Evolutionary conservation across 2,888 invertebrate genomes (phyloP).

Genomic region (Hypomecis atomaria): DNA sequence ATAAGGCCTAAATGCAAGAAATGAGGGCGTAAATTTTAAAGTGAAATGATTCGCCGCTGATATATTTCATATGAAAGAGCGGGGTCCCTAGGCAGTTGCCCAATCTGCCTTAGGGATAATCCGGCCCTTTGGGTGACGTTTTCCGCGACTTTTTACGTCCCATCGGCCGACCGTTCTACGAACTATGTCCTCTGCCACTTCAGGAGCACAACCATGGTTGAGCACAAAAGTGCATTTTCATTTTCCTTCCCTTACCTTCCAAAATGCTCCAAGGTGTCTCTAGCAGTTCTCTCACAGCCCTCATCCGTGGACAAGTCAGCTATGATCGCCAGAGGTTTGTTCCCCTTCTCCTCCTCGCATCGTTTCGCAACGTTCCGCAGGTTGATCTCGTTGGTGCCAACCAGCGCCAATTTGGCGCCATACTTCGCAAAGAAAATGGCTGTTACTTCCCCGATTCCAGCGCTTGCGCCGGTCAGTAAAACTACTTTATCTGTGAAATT

Average conservation of each 20-base stretch:
- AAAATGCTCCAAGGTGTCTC: conserved; percentile 51
- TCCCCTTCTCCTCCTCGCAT: conserved; percentile 47
- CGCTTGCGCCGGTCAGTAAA: conserved; percentile 59
- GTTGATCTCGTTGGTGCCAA: conserved; percentile 53
- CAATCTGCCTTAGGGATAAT: too few species aligned
- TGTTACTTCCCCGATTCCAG: conserved; percentile 56
- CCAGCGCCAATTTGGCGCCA: conserved; percentile 53
- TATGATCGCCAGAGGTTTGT: conserved; percentile 48
- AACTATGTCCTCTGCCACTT: too few species aligned
- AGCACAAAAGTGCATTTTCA: not conserved
- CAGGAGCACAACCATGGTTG: too few species aligned
- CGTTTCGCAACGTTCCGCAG: conserved; percentile 45
- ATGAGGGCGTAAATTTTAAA: too few species aligned
- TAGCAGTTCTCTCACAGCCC: conserved; percentile 54
- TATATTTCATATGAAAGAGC: too few species aligned
- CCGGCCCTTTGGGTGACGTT: too few species aligned
- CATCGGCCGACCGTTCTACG: too few species aligned
- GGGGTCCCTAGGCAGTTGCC: too few species aligned
- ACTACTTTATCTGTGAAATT: conserved; percentile 56
- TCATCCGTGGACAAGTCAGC: conserved; percentile 59
- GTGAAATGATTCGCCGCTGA: too few species aligned
- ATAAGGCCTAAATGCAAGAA: too few species aligned
- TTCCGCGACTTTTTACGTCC: too few species aligned
- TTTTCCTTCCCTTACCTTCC: conserved; percentile 44
- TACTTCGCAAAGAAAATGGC: conserved; percentile 53